Evolutionary conservation across 2,113 vertebrate species (phyloP), one percentile per base, ranked within the genome.

Genomic region (Caranx ignobilis): DNA sequence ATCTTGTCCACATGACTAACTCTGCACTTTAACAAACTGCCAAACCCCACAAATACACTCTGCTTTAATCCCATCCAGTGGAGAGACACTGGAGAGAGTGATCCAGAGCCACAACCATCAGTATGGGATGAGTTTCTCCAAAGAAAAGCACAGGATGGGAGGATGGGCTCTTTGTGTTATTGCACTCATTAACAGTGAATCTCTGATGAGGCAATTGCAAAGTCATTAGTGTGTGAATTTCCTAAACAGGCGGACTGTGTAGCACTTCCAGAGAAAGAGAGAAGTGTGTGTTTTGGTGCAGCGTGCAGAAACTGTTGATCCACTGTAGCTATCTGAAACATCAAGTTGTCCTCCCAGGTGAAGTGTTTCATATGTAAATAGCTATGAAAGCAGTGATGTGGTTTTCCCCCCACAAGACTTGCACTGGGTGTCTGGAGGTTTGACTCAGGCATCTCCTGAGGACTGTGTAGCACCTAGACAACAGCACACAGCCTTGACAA

Each of bases 351-450:
- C 18, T 80, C 69, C 31, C 73, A 41, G 83, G 79, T 79, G 79
- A 86, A 50, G 77, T 41, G 37, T 81, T 81, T 84, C 61, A 88
- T 78, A 47, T 90, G 82, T 82, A 82, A 89, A 89, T 87, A 76
- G 56, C 79, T 48, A 19, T 47, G 70, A 76, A 74, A 62, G 76
- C 74, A 32, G 73, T 11, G 56, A 59, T 60, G 43, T 37, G 61
- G 72, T 84, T 77, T 67, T 26, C 62, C 68, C 57, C 69, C 59
- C 68, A 6, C 70, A 34, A 19, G 79, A 78, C 47, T 0, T 0
- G 31, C n/a, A 34, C 55, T 12, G 48, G 16, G 59, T 21, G 63
- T 74, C 76, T 64, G 52, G 78, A 75, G 81, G 77, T 82, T 83
- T 80, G 75, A 75, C 71, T 79, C 16, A 10, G 26, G 67, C 6